A percentile compares a stretch with the other conserved stretches of the same genome.
phyloP scores from a whole-genome alignment of 2,113 vertebrate genomes.

The Cryptomyrus ogoouensis region DNA sequence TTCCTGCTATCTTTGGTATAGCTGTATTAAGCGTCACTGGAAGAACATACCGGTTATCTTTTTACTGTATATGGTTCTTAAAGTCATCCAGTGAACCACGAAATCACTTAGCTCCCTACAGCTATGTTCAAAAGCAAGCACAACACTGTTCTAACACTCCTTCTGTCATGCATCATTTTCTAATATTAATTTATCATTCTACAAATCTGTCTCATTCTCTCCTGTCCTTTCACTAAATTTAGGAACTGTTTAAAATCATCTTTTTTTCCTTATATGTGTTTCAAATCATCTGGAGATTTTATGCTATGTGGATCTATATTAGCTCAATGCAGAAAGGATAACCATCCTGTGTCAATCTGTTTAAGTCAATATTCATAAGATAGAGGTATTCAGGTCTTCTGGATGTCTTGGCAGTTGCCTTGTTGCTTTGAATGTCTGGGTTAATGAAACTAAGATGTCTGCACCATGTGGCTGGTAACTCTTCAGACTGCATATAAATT shows the following conservation, averaged over 20 bases:
- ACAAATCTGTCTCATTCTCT: neutral
- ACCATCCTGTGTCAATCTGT: neutral
- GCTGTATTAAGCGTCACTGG: conserved; percentile 52
- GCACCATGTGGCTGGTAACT: conserved; percentile 2
- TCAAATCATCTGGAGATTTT: neutral
- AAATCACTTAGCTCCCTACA: neutral
- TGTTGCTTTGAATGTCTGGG: neutral
- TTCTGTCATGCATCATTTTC: neutral
- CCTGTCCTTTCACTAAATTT: neutral
- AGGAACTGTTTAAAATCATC: neutral
- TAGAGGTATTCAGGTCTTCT: neutral
- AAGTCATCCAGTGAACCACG: neutral
- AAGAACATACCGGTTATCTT: conserved; percentile 29
- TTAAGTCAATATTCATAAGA: neutral
- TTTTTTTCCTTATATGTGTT: neutral
- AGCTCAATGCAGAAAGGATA: neutral
- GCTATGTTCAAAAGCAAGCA: neutral
- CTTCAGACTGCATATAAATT: neutral
- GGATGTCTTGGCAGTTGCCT: neutral
- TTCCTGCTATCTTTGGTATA: conserved; percentile 38
- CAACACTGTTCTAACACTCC: neutral
- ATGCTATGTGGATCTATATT: neutral
- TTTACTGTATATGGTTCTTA: neutral
- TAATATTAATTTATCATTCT: conserved; percentile 18
- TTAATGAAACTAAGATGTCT: conserved; percentile 18